These are phyloP conservation scores for Bombus confusus DNA, from an alignment of 1,140 invertebrate genomes.

Conservation along the genomic window DNA sequence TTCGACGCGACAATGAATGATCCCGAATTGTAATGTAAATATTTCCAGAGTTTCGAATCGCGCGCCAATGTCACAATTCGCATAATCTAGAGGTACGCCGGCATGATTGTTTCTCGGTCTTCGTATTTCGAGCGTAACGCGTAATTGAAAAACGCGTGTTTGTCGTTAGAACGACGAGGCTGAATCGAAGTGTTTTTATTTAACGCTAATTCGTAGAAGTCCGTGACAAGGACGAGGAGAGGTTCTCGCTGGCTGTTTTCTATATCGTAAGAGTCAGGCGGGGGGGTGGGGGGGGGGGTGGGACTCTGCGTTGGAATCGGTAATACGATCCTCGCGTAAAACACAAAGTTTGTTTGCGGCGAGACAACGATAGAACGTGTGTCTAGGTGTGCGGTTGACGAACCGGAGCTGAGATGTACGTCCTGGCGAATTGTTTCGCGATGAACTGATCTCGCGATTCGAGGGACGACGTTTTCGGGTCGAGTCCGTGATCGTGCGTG, in stretches of 20 bases:
- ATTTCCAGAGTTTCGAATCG: neutral
- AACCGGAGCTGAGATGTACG: slow-evolving; percentile 24
- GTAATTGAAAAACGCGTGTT: neutral
- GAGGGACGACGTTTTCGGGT: slow-evolving; percentile 12
- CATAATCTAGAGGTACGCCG: neutral
- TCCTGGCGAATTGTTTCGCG: neutral
- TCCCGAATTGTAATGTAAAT: neutral
- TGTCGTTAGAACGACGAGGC: neutral
- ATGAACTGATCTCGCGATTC: slow-evolving; percentile 50
- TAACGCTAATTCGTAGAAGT: neutral
- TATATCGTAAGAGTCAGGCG: neutral
- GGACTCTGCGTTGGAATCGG: neutral
- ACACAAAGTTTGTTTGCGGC: neutral
- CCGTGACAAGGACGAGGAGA: neutral
- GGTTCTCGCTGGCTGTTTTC: neutral
- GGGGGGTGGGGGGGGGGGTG: too few relatives aligned
- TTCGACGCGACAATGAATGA: neutral
- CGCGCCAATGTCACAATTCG: neutral
- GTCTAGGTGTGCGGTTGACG: slow-evolving; percentile 29
- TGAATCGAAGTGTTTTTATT: neutral
- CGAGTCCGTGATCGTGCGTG: neutral
- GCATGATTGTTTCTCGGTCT: neutral
- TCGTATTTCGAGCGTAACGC: neutral
- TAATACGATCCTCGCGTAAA: neutral
- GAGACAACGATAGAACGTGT: neutral